Evolutionary conservation across 2,797 vertebrate genomes (phyloP).

Genomic region (Ataeniobius toweri): DNA sequence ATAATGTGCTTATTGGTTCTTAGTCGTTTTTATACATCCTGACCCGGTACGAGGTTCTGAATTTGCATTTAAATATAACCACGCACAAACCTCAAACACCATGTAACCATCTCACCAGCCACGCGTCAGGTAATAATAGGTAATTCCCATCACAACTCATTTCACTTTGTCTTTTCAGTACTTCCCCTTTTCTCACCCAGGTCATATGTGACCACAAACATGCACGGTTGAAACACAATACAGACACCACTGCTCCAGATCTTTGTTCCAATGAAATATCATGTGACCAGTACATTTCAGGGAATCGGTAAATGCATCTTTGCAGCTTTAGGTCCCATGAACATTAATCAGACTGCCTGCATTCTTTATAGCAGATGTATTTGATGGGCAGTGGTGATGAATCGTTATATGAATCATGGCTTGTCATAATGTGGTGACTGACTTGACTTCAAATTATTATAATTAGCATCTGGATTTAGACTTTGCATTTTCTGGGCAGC

Average conservation of each 20-base stretch:
- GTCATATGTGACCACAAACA: background rate
- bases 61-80: background rate
- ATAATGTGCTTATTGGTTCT: background rate
- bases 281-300: background rate
- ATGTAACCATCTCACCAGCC: constrained; percentile 14
- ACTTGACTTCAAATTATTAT: background rate
- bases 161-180: constrained; percentile 5
- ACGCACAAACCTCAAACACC: constrained; percentile 20
- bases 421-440: background rate
- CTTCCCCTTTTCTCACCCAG: constrained; percentile 8
- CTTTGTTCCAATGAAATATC: background rate
- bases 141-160: constrained; percentile 44
- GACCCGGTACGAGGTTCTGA: background rate
- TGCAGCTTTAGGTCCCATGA: background rate
- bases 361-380: constrained; percentile 8
- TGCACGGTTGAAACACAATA: background rate
- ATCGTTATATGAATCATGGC: background rate
- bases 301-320: background rate
- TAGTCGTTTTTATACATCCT: background rate
- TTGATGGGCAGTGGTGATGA: background rate
- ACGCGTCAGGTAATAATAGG: constrained; percentile 65
- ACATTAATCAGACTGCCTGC: background rate
- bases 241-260: background rate
- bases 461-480: background rate
- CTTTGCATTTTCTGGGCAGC: background rate